phyloP scores from a whole-genome alignment of 2,113 vertebrate genomes.

The Ascaphus truei region DNA sequence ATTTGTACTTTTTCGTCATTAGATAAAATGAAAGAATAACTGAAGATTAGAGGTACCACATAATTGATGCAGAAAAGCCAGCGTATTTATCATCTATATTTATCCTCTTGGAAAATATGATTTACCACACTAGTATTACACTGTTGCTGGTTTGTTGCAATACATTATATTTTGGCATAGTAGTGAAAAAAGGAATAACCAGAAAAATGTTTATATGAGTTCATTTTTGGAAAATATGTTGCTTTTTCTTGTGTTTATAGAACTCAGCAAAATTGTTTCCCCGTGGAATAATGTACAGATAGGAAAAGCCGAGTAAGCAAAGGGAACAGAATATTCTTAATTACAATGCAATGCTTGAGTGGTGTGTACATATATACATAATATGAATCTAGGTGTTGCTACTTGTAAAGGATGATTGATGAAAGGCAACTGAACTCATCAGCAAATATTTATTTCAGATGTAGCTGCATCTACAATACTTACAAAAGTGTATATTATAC shows the following conservation, averaged over 20 bases:
- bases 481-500: too few relatives aligned
- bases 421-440: too few relatives aligned
- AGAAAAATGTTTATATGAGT: not conserved
- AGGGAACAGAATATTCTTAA: not conserved
- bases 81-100: too few relatives aligned
- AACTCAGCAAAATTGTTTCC: not conserved
- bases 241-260: not conserved
- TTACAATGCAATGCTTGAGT: not conserved
- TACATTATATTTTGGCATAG: slow-evolving; percentile 8
- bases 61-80: too few relatives aligned
- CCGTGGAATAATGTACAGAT: not conserved
- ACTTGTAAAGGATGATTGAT: not conserved
- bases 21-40: too few relatives aligned
- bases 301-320: not conserved
- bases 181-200: not conserved
- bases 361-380: not conserved
- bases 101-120: not conserved
- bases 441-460: too few relatives aligned
- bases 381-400: not conserved
- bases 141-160: not conserved
- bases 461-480: too few relatives aligned
- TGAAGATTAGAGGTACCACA: too few relatives aligned
- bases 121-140: not conserved
- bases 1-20: too few relatives aligned
- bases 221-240: not conserved